Conservation (phyloP, 2,797 vertebrate species). For the Astyanax mexicanus region DNA sequence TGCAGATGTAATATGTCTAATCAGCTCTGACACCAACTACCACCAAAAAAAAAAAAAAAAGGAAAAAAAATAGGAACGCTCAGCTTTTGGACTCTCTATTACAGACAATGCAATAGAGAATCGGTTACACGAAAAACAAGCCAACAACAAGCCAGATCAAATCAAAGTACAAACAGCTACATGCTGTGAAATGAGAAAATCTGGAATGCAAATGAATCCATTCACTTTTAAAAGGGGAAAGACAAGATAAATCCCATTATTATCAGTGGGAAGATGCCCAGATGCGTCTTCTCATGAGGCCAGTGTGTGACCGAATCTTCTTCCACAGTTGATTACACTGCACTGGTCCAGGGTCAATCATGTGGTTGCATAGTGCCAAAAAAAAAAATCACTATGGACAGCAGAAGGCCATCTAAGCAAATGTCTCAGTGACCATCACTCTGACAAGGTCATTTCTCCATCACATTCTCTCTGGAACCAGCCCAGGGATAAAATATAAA, state of each 20-base stretch:
- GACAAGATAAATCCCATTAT: constrained; percentile 20
- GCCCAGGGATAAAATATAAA: constrained; percentile 51
- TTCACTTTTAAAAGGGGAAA: not conserved
- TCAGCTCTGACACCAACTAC: not conserved
- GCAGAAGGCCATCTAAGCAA: constrained; percentile 53
- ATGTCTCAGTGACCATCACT: constrained; percentile 59
- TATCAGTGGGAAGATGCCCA: constrained; percentile 4
- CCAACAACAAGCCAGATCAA: not conserved
- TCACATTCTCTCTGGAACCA: constrained; percentile 41
- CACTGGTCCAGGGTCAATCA: constrained; percentile 51
- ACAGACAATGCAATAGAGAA: not conserved
- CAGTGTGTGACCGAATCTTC: constrained; percentile 20
- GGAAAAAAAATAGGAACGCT: too few species aligned
- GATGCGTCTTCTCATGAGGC: constrained; percentile 11
- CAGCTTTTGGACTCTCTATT: not conserved
- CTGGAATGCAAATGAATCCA: not conserved
- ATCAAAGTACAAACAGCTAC: not conserved
- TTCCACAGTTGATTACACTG: constrained; percentile 41
- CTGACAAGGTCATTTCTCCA: constrained; percentile 60
- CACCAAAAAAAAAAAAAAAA: not conserved
- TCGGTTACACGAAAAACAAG: not conserved
- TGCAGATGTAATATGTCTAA: constrained; percentile 20
- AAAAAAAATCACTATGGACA: constrained; percentile 46
- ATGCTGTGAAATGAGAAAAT: constrained; percentile 5
- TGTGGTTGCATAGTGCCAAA: constrained; percentile 36